phyloP scores from a whole-genome alignment of 2,797 vertebrate species.

The Melanotaenia parkinsoni region DNA sequence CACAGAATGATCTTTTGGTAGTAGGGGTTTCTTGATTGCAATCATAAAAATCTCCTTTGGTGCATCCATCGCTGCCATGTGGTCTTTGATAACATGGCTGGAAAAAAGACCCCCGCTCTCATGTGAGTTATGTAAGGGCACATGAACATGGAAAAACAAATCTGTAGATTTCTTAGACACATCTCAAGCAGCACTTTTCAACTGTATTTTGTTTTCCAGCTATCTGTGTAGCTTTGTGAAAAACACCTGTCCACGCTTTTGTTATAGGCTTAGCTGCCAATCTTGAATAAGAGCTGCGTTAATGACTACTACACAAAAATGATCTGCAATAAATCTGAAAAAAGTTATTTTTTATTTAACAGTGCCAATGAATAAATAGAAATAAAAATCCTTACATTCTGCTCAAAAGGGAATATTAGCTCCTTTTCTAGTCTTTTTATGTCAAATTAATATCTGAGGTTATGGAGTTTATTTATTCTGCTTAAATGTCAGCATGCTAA shows the following conservation, averaged over 20 bases:
- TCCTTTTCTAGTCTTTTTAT: not conserved
- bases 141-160: not conserved
- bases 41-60: conserved; percentile 51
- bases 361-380: not conserved
- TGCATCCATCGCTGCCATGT: conserved; percentile 38
- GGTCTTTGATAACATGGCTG: conserved; percentile 39
- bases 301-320: conserved; percentile 16
- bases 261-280: conserved; percentile 11
- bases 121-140: not conserved
- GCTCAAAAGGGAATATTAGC: not conserved
- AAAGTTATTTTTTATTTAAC: not conserved
- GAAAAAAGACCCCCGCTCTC: not conserved
- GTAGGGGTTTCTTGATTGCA: conserved; percentile 64
- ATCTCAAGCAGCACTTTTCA: conserved; percentile 17
- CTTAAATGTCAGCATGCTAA: not conserved
- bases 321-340: not conserved
- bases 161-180: not conserved
- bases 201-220: conserved; percentile 27
- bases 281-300: conserved; percentile 26
- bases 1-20: conserved; percentile 47
- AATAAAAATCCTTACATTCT: not conserved
- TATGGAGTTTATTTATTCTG: not conserved
- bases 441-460: not conserved
- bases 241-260: not conserved
- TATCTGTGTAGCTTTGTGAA: conserved; percentile 26